Percentiles rank a stretch among this genome's conserved stretches.
These are phyloP conservation scores for Forbesichthys agassizii DNA, from an alignment of 2,113 vertebrate genomes.

Conservation along the genomic window DNA sequence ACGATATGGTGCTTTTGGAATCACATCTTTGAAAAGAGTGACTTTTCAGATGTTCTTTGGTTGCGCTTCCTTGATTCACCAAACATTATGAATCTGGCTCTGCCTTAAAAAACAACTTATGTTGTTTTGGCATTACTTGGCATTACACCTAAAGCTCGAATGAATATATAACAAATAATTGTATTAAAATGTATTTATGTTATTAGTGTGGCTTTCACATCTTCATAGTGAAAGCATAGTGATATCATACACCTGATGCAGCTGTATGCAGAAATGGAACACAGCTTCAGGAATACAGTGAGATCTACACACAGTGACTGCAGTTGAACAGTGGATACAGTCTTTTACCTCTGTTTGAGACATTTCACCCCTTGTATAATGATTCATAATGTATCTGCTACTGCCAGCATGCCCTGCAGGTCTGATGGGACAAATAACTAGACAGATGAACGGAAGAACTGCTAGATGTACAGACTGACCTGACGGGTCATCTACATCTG, in stretches of 20 bases:
- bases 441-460: constrained; percentile 69
- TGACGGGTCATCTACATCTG: constrained; percentile 64
- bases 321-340: constrained; percentile 73
- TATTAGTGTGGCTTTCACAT: constrained; percentile 12
- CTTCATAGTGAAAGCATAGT: no score
- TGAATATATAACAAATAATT: constrained; percentile 35
- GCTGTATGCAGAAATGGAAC: constrained; percentile 55
- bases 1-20: constrained; percentile 22
- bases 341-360: constrained; percentile 70
- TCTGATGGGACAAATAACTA: constrained; percentile 75
- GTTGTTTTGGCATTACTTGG: constrained; percentile 33
- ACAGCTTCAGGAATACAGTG: constrained; percentile 51
- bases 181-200: constrained; percentile 28
- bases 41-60: constrained; percentile 34
- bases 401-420: constrained; percentile 78
- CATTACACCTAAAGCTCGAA: constrained; percentile 19
- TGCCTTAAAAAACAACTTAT: constrained; percentile 40
- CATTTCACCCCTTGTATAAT: constrained; percentile 79
- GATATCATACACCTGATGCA: constrained; percentile 11
- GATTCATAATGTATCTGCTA: constrained; percentile 79
- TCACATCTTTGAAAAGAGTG: constrained; percentile 25
- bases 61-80: constrained; percentile 52
- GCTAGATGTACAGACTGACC: constrained; percentile 66
- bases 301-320: constrained; percentile 58
- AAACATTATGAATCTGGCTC: constrained; percentile 46